Evolutionary conservation across 2,113 vertebrate genomes (phyloP), one percentile per base, ranked within the genome.

Genomic region (Actinemys pallida): DNA sequence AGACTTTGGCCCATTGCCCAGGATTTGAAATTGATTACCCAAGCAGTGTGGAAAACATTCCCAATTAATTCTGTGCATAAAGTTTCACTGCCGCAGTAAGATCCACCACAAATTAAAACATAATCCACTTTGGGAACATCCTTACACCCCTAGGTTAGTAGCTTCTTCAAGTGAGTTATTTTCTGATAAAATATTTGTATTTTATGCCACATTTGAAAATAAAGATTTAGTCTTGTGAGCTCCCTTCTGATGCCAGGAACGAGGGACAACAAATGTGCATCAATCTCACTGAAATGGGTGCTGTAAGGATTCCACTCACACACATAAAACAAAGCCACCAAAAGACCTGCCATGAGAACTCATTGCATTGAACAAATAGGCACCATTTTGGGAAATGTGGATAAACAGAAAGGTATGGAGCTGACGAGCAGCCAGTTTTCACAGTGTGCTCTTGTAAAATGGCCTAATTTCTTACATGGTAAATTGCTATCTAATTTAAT

Each of bases 1-100:
- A 9, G 39, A 90, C 90, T 89, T 97, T 95, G 88, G 50, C 95
- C 76, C 89, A 45, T 62, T 97, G 89, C 91, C 95, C 72, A 75
- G 88, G 57, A 52, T 52, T 80, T n/a, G 52, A 96, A 97, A 96
- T 82, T 79, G 86, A 92, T 95, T 91, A 86, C 45, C 22, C 2
- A 3, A 93, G 39, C 53, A 84, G 45, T 31, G 35, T 88, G 76
- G 53, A 96, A 95, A 97, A 93, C 14, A 87, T 86, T 90, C 45
- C 10, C 42, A 94, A 89, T 94, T 93, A 96, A 79, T 54, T 81
- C 45, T 94, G 5, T 83, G 90, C 82, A 90, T 94, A 93, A 94
- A 62, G 22, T 96, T 93, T 93, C 82, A 94, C 39, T 84, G 42
- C 31, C 50, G 45, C 35, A 87, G 29, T 86, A 86, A 89, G 35